Percentiles rank a stretch among this genome's conserved stretches.
Evolutionary conservation across 2,888 invertebrate genomes (phyloP).

Genomic region (Drosophila kambysellisi): DNA sequence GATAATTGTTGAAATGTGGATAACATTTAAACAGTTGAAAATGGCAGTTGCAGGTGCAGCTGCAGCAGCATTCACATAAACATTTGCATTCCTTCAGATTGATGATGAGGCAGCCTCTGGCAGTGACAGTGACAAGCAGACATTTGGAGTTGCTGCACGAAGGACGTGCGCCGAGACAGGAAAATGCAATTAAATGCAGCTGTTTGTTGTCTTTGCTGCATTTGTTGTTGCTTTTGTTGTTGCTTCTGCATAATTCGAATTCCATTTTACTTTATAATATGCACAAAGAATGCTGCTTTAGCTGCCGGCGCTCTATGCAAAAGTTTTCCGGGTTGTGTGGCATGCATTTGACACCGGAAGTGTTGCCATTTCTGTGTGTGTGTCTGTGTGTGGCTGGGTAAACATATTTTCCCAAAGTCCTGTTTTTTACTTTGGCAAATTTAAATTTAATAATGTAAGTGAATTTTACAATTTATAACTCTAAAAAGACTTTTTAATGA

Average conservation of each 20-base stretch:
- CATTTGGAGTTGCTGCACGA: constrained; percentile 11
- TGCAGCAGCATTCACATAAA: constrained; percentile 6
- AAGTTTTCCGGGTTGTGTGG: constrained; percentile 40
- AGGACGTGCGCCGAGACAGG: constrained; percentile 31
- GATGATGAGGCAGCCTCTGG: constrained; percentile 32
- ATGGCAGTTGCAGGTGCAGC: constrained; percentile 11
- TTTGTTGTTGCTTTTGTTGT: constrained; percentile 18
- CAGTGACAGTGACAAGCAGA: constrained; percentile 31
- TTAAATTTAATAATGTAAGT: constrained; percentile 49
- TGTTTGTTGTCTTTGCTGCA: constrained; percentile 17
- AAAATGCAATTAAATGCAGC: constrained; percentile 68
- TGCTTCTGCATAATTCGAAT: constrained; percentile 51
- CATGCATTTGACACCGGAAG: constrained; percentile 45
- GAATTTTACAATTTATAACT: background rate
- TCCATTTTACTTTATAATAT: constrained; percentile 55
- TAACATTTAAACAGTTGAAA: constrained; percentile 29
- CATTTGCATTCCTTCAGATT: constrained; percentile 9
- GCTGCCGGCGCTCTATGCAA: constrained; percentile 17
- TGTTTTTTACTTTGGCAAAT: constrained; percentile 12
- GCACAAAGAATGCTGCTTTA: constrained; percentile 34
- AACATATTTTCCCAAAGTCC: constrained; percentile 32
- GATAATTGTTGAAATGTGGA: constrained; percentile 45
- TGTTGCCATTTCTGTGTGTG: constrained; percentile 38
- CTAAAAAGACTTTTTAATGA: background rate
- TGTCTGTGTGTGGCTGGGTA: constrained; percentile 4